Percentiles rank a stretch among this genome's conserved stretches.
Evolutionary conservation across 2,888 invertebrate species (phyloP).

Genomic region (Dynastes hyllus): DNA sequence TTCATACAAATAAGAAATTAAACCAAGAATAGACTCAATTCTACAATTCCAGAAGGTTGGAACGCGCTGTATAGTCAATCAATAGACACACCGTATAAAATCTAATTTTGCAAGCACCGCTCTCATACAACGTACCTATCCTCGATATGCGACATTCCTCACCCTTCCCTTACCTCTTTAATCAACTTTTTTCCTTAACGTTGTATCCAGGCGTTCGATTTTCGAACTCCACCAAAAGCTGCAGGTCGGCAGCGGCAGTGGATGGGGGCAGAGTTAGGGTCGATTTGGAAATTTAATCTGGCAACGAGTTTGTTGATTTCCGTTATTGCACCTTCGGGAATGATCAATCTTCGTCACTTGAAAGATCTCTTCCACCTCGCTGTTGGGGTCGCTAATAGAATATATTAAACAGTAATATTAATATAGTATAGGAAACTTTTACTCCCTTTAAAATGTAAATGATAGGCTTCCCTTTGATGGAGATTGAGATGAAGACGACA

Average conservation of each 20-base stretch:
- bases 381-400: conserved; percentile 26
- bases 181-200: conserved; percentile 17
- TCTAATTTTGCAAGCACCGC: no score
- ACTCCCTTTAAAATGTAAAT: background rate
- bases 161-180: conserved; percentile 1
- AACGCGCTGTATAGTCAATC: no score
- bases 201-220: conserved; percentile 1
- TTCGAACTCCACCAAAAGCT: background rate
- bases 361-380: conserved; percentile 27
- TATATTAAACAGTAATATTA: conserved; percentile 40
- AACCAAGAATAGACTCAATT: no score
- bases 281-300: conserved; percentile 46
- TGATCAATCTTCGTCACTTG: conserved; percentile 44
- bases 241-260: background rate
- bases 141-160: background rate
- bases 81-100: no score
- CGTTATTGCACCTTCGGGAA: conserved; percentile 44
- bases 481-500: no score
- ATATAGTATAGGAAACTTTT: background rate
- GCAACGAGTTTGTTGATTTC: conserved; percentile 48
- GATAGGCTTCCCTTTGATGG: background rate
- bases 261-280: conserved; percentile 1
- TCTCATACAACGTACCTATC: background rate
- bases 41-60: no score
- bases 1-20: no score